These are phyloP conservation scores for Micromussa lordhowensis DNA, from an alignment of 92 coral and sea anemone species.

Conservation along the genomic window DNA sequence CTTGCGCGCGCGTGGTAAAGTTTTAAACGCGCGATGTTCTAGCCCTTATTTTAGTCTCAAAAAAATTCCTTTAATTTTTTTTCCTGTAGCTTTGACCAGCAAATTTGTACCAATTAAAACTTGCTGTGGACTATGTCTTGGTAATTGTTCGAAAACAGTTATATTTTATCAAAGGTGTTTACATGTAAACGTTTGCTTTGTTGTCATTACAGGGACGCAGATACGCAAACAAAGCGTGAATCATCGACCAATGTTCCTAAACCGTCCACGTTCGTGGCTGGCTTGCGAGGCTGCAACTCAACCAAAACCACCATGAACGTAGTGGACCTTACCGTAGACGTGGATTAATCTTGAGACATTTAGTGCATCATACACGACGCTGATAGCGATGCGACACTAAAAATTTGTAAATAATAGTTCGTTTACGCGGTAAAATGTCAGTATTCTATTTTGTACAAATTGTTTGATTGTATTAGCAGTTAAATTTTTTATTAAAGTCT, in stretches of 20 bases:
- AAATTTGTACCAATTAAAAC: not conserved
- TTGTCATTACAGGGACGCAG: slow-evolving; percentile 71
- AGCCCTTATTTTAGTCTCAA: too few relatives aligned
- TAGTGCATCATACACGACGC: not conserved
- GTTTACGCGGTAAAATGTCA: not conserved
- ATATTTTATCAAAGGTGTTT: not conserved
- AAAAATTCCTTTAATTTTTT: too few relatives aligned
- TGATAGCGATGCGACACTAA: not conserved
- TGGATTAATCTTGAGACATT: slow-evolving; percentile 81
- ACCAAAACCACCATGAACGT: slow-evolving; percentile 97
- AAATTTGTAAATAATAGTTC: slow-evolving; percentile 10
- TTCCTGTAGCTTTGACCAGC: not conserved
- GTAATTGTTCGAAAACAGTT: not conserved
- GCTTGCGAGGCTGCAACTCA: slow-evolving; percentile 98
- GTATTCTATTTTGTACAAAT: slow-evolving; percentile 13
- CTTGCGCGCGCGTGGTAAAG: too few relatives aligned
- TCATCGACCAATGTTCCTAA: slow-evolving; percentile 95
- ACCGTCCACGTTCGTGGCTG: slow-evolving; percentile 94
- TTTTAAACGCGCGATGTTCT: too few relatives aligned
- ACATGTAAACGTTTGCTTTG: not conserved
- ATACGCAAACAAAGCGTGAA: slow-evolving; percentile 94
- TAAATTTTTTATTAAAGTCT: slow-evolving; percentile 3
- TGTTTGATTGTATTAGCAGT: not conserved
- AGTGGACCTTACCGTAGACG: slow-evolving; percentile 94
- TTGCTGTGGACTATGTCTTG: not conserved